Evolutionary conservation across 2,113 vertebrate genomes (phyloP), one percentile per base, ranked within the genome.

Genomic region (Microtus ochrogaster): DNA sequence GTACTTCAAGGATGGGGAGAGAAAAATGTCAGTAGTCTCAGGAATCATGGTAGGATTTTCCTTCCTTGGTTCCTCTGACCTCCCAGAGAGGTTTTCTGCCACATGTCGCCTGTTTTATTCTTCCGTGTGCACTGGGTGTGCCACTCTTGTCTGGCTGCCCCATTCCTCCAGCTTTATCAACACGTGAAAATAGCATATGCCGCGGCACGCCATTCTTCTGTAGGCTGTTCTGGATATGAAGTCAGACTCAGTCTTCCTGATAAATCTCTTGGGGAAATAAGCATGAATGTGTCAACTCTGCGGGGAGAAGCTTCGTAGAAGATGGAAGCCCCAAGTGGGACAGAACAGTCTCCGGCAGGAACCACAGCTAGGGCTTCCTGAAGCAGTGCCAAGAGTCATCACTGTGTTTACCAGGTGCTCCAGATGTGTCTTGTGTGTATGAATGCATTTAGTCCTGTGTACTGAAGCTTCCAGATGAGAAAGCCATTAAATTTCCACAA

Each of bases 111-210:
- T 65, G 41, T 58, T 95, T 96, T 89, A 21, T 74, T 96, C 49
- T 92, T 92, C 87, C 13, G 83, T 85, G 61, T 49, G 47, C 58
- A 70, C 76, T 82, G 73, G 19, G 49, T 86, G 66, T 19, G 82
- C 83, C 63, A 90, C 47, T 66, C 63, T 93, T n/a, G 81, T 77
- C n/a, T 82, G 39, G 30, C 66, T 76, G 36, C 94, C 88, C 92
- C 49, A 88, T 74, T 95, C 65, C 55, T 79, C 44, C 26, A 78
- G 30, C 55, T 97, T 94, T 83, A 90, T 84, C 94, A 95, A 28
- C 44, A 91, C 61, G 24, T 90, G 74, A 65, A 89, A 91, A 96
- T 77, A 76, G 90, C 13, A 44, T 85, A 72, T 87, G 9, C 76
- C 33, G 28, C 5, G 36, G 30, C n/a, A 66, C 82, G 22, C 33